A percentile compares a stretch with the other conserved stretches of the same genome.
Conservation (phyloP, 2,888 invertebrate genomes). For the Gnatocerus cornutus region DNA sequence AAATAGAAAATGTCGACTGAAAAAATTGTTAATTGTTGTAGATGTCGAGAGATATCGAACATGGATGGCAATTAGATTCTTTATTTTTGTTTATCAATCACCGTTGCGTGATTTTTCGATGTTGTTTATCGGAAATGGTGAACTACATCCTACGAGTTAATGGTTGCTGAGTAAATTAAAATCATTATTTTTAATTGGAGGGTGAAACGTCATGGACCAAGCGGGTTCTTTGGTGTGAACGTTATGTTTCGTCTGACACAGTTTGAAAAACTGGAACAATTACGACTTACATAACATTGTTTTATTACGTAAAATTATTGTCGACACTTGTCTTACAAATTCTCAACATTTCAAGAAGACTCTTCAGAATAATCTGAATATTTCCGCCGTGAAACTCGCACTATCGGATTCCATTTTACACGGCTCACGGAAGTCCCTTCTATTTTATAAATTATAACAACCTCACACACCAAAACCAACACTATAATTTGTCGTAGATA, state of each 20-base stretch:
- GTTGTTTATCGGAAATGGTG: constrained; percentile 27
- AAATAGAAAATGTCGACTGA: constrained; percentile 26
- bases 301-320: not conserved
- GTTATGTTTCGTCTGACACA: constrained; percentile 3
- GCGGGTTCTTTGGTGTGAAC: constrained; percentile 3
- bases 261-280: constrained; percentile 16
- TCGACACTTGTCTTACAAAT: not conserved
- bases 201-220: not conserved
- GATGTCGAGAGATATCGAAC: constrained; percentile 32
- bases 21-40: constrained; percentile 31
- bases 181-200: not conserved
- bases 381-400: not conserved
- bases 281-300: not conserved
- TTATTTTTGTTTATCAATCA: constrained; percentile 42
- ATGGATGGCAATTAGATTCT: constrained; percentile 35
- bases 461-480: constrained; percentile 32
- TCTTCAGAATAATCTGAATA: not conserved
- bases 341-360: not conserved
- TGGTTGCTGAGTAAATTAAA: not conserved
- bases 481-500: constrained; percentile 50
- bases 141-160: constrained; percentile 21
- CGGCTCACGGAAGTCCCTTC: not conserved
- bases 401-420: constrained; percentile 36
- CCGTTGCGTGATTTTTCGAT: constrained; percentile 41
- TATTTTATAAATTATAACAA: constrained; percentile 28